Percentiles rank a stretch among this genome's conserved stretches.
Conservation (phyloP, 2,113 vertebrate genomes). For the Perca flavescens region DNA sequence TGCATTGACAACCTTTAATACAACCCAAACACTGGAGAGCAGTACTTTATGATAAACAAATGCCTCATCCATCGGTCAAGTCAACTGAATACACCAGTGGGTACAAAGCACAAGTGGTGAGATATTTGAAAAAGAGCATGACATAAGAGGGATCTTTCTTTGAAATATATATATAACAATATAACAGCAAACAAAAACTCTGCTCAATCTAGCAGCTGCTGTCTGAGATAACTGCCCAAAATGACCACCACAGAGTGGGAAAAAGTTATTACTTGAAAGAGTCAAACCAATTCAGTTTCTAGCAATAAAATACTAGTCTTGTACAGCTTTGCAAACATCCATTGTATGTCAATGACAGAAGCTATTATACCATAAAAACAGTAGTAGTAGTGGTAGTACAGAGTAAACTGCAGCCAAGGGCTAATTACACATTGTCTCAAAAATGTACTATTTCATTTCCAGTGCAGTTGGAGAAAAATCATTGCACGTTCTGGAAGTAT, state of each 20-base stretch:
- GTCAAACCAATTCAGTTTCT: background rate
- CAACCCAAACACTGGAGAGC: slow-evolving; percentile 5
- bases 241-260: background rate
- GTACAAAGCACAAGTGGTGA: background rate
- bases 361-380: background rate
- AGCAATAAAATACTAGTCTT: background rate
- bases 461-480: background rate
- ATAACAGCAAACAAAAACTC: background rate
- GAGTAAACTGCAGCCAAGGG: background rate
- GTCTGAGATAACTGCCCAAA: background rate
- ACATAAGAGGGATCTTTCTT: background rate
- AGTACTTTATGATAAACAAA: slow-evolving; percentile 4
- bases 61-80: background rate
- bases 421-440: background rate
- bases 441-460: background rate
- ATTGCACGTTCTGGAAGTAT: background rate
- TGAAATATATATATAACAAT: background rate
- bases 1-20: slow-evolving; percentile 22
- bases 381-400: background rate
- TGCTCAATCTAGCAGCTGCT: background rate
- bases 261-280: background rate
- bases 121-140: background rate
- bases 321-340: background rate
- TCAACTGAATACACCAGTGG: background rate
- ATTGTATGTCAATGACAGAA: background rate